Evolutionary conservation across 2,113 vertebrate genomes (phyloP).

Genomic region (Sceloporus tristichus): DNA sequence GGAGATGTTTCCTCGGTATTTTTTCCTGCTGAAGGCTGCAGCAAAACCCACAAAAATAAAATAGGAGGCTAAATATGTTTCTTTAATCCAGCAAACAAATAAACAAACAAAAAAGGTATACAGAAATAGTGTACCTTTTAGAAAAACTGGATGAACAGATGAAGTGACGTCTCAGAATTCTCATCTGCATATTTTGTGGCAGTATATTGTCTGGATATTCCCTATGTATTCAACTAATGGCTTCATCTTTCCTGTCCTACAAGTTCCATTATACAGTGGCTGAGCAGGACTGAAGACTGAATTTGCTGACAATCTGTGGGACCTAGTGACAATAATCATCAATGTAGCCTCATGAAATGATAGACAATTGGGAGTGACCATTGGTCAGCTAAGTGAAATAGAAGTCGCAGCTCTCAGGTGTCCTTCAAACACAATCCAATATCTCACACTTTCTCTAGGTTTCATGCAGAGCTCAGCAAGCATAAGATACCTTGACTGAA

Average conservation of each 20-base stretch:
- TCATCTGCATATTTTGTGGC: not conserved
- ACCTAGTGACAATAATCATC: not conserved
- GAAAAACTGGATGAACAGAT: not conserved
- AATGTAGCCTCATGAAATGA: not conserved
- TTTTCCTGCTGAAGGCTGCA: not conserved
- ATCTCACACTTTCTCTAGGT: not conserved
- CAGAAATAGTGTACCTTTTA: not conserved
- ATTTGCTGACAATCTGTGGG: not conserved
- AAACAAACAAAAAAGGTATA: too few relatives aligned
- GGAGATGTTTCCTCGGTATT: not conserved
- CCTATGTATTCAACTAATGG: not conserved
- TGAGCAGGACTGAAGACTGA: too few relatives aligned
- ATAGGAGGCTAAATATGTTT: not conserved
- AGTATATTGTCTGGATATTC: not conserved
- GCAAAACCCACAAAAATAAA: not conserved
- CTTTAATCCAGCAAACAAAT: not conserved
- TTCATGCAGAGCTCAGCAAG: not conserved
- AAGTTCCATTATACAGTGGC: too few relatives aligned
- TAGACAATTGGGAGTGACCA: not conserved
- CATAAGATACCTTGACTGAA: not conserved
- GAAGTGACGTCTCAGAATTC: not conserved
- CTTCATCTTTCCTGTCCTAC: not conserved
- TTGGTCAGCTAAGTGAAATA: not conserved
- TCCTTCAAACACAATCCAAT: not conserved
- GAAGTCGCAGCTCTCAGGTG: not conserved